Conservation (phyloP, 1,140 invertebrate genomes). For the Daktulosphaira vitifoliae region DNA sequence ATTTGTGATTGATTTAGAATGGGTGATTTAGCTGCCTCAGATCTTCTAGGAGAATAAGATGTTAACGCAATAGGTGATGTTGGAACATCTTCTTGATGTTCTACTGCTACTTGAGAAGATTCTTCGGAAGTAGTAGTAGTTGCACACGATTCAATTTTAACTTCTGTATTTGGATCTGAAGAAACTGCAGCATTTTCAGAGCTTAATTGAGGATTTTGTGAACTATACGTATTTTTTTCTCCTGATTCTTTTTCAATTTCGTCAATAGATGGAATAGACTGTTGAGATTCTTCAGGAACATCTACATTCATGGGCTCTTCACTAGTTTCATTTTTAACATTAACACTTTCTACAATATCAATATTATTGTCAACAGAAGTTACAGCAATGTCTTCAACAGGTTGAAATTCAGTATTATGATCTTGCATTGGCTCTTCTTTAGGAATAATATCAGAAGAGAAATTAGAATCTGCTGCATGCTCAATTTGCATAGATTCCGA, state of each 20-base stretch:
- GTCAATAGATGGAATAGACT: constrained; percentile 13
- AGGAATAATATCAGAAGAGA: constrained; percentile 13
- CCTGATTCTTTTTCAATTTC: constrained; percentile 17
- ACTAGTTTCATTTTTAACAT: constrained; percentile 21
- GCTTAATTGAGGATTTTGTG: constrained; percentile 1
- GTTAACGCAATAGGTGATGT: constrained; percentile 27
- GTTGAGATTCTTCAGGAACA: constrained; percentile 25
- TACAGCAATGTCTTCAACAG: not conserved
- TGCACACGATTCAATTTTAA: constrained; percentile 29
- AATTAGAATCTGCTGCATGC: constrained; percentile 6
- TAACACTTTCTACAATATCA: constrained; percentile 6
- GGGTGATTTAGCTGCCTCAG: not conserved
- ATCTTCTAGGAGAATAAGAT: constrained; percentile 23
- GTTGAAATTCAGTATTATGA: constrained; percentile 23
- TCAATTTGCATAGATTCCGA: constrained; percentile 8
- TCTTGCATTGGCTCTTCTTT: constrained; percentile 28
- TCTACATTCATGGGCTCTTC: constrained; percentile 19
- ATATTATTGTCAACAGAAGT: constrained; percentile 13
- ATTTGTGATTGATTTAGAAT: constrained; percentile 28
- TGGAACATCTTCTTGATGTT: constrained; percentile 15
- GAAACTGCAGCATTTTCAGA: constrained; percentile 20
- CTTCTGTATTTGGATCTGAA: constrained; percentile 14
- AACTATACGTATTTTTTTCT: constrained; percentile 4
- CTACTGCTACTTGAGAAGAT: not conserved
- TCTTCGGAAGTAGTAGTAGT: constrained; percentile 15